These are phyloP conservation scores for Toxostoma redivivum DNA, from an alignment of 2,113 vertebrate species.

Conservation along the genomic window DNA sequence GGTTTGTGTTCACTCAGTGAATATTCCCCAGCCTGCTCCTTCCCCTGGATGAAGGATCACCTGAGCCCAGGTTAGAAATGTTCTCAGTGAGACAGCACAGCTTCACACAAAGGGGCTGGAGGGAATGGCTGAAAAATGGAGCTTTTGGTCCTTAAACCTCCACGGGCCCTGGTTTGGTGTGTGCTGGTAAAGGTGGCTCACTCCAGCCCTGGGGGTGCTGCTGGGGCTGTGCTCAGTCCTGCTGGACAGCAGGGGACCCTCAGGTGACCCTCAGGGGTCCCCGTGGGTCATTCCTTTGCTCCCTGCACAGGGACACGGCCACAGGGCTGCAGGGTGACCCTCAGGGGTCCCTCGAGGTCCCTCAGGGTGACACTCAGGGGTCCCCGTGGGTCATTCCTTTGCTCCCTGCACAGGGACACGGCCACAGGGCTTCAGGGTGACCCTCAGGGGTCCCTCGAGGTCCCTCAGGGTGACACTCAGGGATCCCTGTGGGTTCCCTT, in stretches of 20 bases:
- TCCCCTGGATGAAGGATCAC: not conserved
- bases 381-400: no score
- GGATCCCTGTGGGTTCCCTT: no score
- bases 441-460: not conserved
- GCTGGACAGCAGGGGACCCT: not conserved
- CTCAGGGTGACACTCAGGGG: no score
- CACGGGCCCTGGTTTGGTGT: rapidly evolving
- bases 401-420: no score
- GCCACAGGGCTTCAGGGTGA: no score
- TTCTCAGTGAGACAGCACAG: not conserved
- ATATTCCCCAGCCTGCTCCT: not conserved
- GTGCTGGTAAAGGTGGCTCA: rapidly evolving
- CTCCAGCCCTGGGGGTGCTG: rapidly evolving
- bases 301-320: no score
- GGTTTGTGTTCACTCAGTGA: not conserved
- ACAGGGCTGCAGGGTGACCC: not conserved
- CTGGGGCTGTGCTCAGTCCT: not conserved
- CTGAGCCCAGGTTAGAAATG: not conserved
- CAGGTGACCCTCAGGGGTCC: no score
- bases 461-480: no score
- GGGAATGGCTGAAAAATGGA: not conserved
- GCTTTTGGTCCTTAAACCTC: no score
- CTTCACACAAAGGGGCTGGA: not conserved
- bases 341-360: no score
- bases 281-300: no score